Evolutionary conservation across 2,888 invertebrate species (phyloP), one percentile per base, ranked within the genome.

Genomic region (Abscondita cerata): DNA sequence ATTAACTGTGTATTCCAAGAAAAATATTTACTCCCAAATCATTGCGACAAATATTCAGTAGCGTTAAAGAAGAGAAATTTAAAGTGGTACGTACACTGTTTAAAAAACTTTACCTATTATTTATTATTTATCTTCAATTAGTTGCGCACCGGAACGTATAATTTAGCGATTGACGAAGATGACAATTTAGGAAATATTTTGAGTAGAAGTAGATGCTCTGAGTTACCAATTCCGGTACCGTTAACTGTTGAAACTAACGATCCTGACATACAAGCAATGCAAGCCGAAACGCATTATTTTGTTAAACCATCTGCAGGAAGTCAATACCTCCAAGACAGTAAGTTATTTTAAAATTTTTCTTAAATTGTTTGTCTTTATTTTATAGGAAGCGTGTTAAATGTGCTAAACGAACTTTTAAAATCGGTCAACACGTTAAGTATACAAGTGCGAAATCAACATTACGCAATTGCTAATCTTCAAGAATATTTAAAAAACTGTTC

Each of bases 401-500:
- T 88, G 2, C 78, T 91, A 68, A 87, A 87, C 75, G 85, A 87
- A 70, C 81, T 91, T 66, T 87, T 89, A 73, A 83, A 83, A 68
- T 83, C 86, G 48, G 86, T 89, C 12, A 89, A 88, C 73, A 78
- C 86, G 54, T 84, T 95, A 40, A 88, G 89, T 70, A 84, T 85
- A 62, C 90, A 92, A 80, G 83, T 93, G 57, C 87, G 84, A 68
- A 85, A 87, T 64, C 89, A 91, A 78, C 85, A 86, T 50, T 83
- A 85, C 63, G 90, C 89, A 73, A 89, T 93, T 18, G 86, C 88
- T 61, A 82, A 83, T 67, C 83, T 95, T 54, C 85, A 90, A 33
- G 85, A 85, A 62, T 83, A 92, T 54, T 82, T 95, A 64, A 90
- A 90, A 73, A 89, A 90, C 71, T 95, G 95, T 78, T 91, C 91